These are phyloP conservation scores for Laticauda laticaudata DNA, from an alignment of 2,113 vertebrate genomes.

Conservation along the genomic window DNA sequence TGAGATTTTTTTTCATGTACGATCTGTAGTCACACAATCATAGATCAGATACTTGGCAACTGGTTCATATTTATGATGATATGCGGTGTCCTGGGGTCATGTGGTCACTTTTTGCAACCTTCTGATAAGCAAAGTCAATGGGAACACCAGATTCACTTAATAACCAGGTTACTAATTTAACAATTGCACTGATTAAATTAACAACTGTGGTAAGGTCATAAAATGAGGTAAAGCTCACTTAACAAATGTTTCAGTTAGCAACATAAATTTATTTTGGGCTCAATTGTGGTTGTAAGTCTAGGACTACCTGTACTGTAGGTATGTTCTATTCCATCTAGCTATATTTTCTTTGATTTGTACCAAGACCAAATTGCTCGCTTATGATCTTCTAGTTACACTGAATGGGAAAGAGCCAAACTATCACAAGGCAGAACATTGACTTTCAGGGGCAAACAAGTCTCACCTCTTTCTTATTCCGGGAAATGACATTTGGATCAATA, in stretches of 20 bases:
- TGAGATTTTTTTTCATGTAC: background rate
- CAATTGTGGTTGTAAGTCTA: background rate
- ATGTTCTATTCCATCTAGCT: background rate
- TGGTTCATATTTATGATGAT: background rate
- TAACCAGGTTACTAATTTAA: background rate
- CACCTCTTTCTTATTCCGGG: conserved; percentile 88
- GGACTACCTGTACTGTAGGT: background rate
- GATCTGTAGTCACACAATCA: background rate
- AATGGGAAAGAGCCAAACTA: background rate
- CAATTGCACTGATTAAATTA: background rate
- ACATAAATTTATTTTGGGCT: background rate
- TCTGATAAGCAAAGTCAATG: background rate
- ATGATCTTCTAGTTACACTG: background rate
- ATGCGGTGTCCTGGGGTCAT: background rate
- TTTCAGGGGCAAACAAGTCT: conserved; percentile 45
- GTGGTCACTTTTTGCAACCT: background rate
- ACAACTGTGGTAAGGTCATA: background rate
- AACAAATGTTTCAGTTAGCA: background rate
- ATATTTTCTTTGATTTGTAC: background rate
- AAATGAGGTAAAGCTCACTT: background rate
- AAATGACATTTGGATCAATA: conserved; percentile 83
- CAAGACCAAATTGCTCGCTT: background rate
- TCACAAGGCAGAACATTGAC: background rate
- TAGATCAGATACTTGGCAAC: background rate
- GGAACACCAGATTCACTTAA: background rate